These are phyloP conservation scores for Oryctolagus cuniculus DNA, from an alignment of 2,113 vertebrate genomes.

Conservation along the genomic window mOryCun1.1 NC_091453.1:122776001-122776500, in stretches of 20 bases:
- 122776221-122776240: neutral
- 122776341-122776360: slow-evolving; percentile 16
- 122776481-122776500: slow-evolving; percentile 30
- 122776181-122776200: slow-evolving; percentile 29
- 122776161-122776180: neutral
- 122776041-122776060: neutral
- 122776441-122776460: slow-evolving; percentile 29
- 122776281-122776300: slow-evolving; percentile 27
- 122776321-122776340: neutral
- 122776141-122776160: neutral
- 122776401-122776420: slow-evolving; percentile 6
- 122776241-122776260: neutral
- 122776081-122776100: neutral
- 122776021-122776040: neutral
- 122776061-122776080: neutral
- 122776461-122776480: slow-evolving; percentile 51
- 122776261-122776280: slow-evolving; percentile 33
- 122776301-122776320: slow-evolving; percentile 22
- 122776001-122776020: neutral
- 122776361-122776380: neutral
- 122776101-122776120: slow-evolving; percentile 4
- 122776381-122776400: neutral
- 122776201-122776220: neutral
- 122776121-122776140: slow-evolving; percentile 21
- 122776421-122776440: slow-evolving; percentile 60